Evolutionary conservation across 1,140 invertebrate species (phyloP).

Genomic region (Eufriesea mexicana): DNA sequence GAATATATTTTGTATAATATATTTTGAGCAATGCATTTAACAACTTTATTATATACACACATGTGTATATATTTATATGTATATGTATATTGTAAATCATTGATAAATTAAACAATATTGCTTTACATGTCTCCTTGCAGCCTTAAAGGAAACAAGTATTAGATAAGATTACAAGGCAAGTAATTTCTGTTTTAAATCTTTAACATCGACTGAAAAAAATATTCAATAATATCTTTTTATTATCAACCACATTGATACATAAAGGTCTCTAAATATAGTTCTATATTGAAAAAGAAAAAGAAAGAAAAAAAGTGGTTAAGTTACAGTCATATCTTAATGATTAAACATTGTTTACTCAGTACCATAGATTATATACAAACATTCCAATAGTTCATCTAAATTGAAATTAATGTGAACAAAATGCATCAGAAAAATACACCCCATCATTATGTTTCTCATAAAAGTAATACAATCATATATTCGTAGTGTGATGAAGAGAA

Average conservation of each 20-base stretch:
- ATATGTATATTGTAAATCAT: constrained; percentile 27
- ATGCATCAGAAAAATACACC: background rate
- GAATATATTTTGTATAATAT: background rate
- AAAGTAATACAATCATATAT: background rate
- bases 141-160: background rate
- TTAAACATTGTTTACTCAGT: background rate
- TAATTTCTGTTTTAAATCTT: background rate
- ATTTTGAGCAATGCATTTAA: constrained; percentile 13
- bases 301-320: background rate
- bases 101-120: constrained; percentile 15
- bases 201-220: background rate
- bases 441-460: background rate
- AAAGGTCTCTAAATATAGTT: background rate
- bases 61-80: constrained; percentile 1
- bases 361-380: background rate
- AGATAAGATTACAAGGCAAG: background rate
- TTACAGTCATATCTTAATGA: too few relatives aligned
- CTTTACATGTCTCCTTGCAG: constrained; percentile 10
- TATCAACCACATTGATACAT: background rate
- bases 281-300: too few relatives aligned
- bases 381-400: background rate
- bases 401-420: background rate
- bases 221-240: background rate
- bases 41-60: constrained; percentile 5
- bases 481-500: background rate